phyloP scores from a whole-genome alignment of 2,113 vertebrate genomes.

The Scatophagus argus region DNA sequence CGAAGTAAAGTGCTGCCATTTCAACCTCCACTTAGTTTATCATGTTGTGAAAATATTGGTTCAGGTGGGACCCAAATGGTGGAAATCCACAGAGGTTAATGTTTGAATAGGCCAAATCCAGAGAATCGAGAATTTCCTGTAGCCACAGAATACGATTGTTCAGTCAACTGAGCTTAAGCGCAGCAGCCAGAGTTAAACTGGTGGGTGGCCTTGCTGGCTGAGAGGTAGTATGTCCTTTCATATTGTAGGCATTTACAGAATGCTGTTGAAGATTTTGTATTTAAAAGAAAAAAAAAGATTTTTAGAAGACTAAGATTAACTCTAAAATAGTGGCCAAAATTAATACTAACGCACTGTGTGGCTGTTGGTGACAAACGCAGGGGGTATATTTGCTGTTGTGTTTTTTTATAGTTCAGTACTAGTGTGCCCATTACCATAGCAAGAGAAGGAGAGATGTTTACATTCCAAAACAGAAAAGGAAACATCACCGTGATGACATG shows the following conservation, averaged over 20 bases:
- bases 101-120: slow-evolving; percentile 50
- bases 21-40: slow-evolving; percentile 65
- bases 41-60: slow-evolving; percentile 76
- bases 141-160: slow-evolving; percentile 61
- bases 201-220: slow-evolving; percentile 42
- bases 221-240: neutral
- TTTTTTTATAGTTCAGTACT: neutral
- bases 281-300: neutral
- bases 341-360: no score
- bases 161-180: slow-evolving; percentile 27
- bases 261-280: neutral
- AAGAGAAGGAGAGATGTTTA: neutral
- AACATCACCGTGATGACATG: neutral
- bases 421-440: neutral
- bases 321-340: no score
- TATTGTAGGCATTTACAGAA: neutral
- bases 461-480: neutral
- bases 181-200: slow-evolving; percentile 19
- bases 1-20: slow-evolving; percentile 54
- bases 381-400: no score
- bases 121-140: slow-evolving; percentile 64
- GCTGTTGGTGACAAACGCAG: no score
- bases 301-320: no score
- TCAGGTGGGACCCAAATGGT: slow-evolving; percentile 65
- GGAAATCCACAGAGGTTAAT: slow-evolving; percentile 65